phyloP scores from a whole-genome alignment of 2,113 vertebrate species.

The Myxocyprinus asiaticus region DNA sequence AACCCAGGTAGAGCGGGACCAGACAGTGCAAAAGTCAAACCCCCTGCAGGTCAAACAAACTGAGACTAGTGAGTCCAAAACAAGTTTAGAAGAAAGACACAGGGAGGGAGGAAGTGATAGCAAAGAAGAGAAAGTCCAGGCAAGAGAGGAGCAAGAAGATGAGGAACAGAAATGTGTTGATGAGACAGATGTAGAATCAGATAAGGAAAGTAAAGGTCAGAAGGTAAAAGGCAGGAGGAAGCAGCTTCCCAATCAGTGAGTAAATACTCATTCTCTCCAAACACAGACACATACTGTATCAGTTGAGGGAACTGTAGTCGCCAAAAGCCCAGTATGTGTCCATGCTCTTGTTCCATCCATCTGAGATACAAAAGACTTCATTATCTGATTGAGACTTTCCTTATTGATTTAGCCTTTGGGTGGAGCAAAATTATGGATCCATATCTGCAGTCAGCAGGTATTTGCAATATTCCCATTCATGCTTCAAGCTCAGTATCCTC shows the following conservation, averaged over 20 bases:
- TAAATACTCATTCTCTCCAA: constrained; percentile 46
- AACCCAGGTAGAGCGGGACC: constrained; percentile 68
- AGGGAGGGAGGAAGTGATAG: constrained; percentile 50
- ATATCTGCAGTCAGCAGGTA: not conserved
- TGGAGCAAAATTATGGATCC: not conserved
- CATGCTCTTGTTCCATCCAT: not conserved
- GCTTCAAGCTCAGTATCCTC: not conserved
- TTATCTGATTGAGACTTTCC: not conserved
- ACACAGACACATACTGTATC: not conserved
- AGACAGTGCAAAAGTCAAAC: constrained; percentile 68
- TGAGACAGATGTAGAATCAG: constrained; percentile 76
- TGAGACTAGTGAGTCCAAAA: constrained; percentile 58
- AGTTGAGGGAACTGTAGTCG: not conserved
- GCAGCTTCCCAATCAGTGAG: constrained; percentile 78
- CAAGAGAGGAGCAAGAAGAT: constrained; percentile 53
- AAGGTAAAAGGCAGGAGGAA: constrained; percentile 62
- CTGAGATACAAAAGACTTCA: not conserved
- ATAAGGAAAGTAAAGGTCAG: constrained; percentile 70
- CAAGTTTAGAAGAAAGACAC: constrained; percentile 46
- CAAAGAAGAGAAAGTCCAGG: constrained; percentile 50
- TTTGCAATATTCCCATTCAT: constrained; percentile 21
- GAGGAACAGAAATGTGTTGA: constrained; percentile 72
- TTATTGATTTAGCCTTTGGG: not conserved
- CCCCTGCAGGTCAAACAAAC: constrained; percentile 70
- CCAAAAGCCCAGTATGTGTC: not conserved